Base-by-base conservation (phyloP, 2,888 invertebrate genomes). In the Synergus gifuensis region DNA sequence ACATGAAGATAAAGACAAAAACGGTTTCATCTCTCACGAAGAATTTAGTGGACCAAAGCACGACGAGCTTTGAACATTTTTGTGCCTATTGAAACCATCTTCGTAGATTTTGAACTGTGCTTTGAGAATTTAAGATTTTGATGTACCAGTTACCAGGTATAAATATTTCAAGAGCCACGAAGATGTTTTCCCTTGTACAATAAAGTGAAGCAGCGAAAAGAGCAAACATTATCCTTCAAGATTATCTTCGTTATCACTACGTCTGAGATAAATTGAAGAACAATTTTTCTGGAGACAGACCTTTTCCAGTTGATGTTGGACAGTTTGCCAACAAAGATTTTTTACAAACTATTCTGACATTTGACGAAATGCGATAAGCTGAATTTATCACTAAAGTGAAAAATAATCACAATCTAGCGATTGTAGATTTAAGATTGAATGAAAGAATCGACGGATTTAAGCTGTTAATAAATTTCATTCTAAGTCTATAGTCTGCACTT, bases 21-120 rank as follows among this genome's bases (percentile, higher is more conserved):
- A 99, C 90, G 98, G 98, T 82, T 97, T 95, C 93, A 98, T 99
- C 88, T 98, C 98, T 84, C 97, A 98, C 93, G 97, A 97, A 76
- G 98, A 99, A 93, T 99, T 99, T 94, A 98, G 98, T 42, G 98
- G 98, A 4, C 98, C 98, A 18, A 98, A 99, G 92, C 98, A 98
- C 93, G 99, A 99, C 92, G 99, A 98, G 93, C 96, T 99, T 92
- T 98, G 96, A 94, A 89, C 85, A 67, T 67, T 63, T 79, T 36
- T 78, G 67, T 73, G 58, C 62, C 63, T 9, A 76, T 58, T 78
- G 77, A 83, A 83, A 79, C 79, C 78, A 78, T 83, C 79, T 77
- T 76, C 78, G 66, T 77, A 60, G 80, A 80, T 78, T 84, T 76
- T 81, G 28, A 4, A 4, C 36, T 54, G 36, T 73, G 11, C 7